phyloP scores from a whole-genome alignment of 1,140 invertebrate genomes.

The Calephelis nemesis region DNA sequence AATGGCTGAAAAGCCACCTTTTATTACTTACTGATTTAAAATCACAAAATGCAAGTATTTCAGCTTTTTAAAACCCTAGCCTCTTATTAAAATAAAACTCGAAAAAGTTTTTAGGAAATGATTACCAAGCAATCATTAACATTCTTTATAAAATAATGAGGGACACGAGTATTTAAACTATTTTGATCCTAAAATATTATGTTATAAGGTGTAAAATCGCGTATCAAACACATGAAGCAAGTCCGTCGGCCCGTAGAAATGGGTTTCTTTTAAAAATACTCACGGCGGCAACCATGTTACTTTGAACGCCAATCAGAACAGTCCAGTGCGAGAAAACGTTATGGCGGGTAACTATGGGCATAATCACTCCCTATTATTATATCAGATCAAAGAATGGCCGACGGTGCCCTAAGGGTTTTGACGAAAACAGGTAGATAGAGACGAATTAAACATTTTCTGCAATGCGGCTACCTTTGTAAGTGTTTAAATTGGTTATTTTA shows the following conservation, averaged over 20 bases:
- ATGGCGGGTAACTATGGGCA: slow-evolving; percentile 53
- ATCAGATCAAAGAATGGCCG: slow-evolving; percentile 32
- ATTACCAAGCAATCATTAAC: slow-evolving; percentile 14
- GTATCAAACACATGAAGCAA: not conserved
- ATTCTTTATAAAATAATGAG: slow-evolving; percentile 17
- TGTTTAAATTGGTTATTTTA: not conserved
- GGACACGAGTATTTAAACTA: not conserved
- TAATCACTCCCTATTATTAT: slow-evolving; percentile 51
- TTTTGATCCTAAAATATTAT: not conserved
- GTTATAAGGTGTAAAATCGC: not conserved
- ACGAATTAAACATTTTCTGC: slow-evolving; percentile 8
- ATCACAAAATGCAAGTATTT: not conserved
- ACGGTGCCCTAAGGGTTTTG: slow-evolving; percentile 15
- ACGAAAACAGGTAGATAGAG: slow-evolving; percentile 7
- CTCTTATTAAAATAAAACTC: slow-evolving; percentile 5
- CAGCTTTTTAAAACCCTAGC: not conserved
- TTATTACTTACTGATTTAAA: too few relatives aligned
- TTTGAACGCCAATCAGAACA: slow-evolving; percentile 46
- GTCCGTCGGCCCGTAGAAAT: slow-evolving; percentile 26
- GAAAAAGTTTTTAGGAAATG: slow-evolving; percentile 17
- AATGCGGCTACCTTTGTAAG: not conserved
- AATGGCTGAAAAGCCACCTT: too few relatives aligned
- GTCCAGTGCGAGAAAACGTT: slow-evolving; percentile 34
- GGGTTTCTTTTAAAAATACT: slow-evolving; percentile 44
- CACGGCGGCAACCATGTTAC: slow-evolving; percentile 53